Base-by-base conservation (phyloP, 2,888 invertebrate species). In the Coelopa pilipes region DNA sequence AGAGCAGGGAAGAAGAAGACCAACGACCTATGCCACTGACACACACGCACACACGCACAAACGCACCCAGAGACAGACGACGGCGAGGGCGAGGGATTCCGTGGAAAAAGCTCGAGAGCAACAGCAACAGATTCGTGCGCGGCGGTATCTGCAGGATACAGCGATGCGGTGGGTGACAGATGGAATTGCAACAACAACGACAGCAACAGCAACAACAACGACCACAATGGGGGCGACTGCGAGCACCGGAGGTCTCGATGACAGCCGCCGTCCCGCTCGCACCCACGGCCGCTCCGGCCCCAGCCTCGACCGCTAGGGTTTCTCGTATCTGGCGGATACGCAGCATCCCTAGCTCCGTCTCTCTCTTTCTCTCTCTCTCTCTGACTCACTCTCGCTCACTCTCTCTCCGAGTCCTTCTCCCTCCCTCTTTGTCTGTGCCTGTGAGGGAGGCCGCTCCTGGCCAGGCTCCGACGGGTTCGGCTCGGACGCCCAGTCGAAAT, bases 11-110 rank as follows among this genome's bases (percentile, higher is more conserved):
- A 69, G 69, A 69, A 69, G 69, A 57, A 47, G 70, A 70, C 24
- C 69, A 68, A 63, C 69, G 73, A 73, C 73, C 68, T 68, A 73
- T 62, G 73, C 62, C 73, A 68, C 68, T 62, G 47, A 49, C 12
- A 65, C 53, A n/a, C 19, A 55, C 59, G 17, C 7, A 70, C 70
- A 70, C 5, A 60, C 70, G 21, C 60, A 59, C 55, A 69, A n/a
- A 66, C 21, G 21, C 66, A 17, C 50, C 7, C 57, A 55, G 10
- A 34, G 10, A 66, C 53, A 72, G 13, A 57, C 57, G 21, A 19
- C 15, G 17, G 3, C n/a, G 4, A 59, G 10, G 24, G 21, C 19
- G 3, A 12, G 15, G 50, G 13, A 59, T 60, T 70, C 59, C 17
- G 21, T 46, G 34, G 19, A 59, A 69, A 69, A 55, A 69, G 59